Conservation (phyloP, 2,797 vertebrate genomes). For the Gymnopithys bicolor region DNA sequence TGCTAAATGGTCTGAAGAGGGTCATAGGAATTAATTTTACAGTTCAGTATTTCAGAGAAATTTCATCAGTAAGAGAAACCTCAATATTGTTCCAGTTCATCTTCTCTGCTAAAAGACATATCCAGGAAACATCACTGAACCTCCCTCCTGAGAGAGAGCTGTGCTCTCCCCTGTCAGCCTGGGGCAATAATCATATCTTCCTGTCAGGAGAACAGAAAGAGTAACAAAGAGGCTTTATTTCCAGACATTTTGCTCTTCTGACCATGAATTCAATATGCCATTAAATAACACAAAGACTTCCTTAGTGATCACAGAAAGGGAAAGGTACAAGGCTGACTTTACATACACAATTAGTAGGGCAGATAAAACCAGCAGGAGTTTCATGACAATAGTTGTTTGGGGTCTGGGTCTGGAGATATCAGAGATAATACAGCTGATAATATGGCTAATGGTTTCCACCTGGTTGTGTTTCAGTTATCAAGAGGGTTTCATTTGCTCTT, state of each 20-base stretch:
- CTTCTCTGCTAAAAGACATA: background rate
- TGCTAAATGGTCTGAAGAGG: background rate
- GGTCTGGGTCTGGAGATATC: background rate
- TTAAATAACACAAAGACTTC: background rate
- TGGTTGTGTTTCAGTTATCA: background rate
- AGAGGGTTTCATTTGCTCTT: background rate
- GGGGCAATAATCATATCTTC: background rate
- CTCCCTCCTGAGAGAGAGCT: background rate
- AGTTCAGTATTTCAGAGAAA: background rate
- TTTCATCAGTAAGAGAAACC: background rate
- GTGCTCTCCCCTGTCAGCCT: background rate
- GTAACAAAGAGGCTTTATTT: background rate
- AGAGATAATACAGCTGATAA: background rate
- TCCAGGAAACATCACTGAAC: background rate
- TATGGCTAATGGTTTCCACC: background rate
- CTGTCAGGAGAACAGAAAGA: background rate
- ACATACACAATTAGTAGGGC: constrained; percentile 9
- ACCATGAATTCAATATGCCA: background rate
- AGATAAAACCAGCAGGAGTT: background rate
- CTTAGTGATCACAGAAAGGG: background rate
- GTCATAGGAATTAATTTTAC: background rate
- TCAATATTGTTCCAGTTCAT: background rate
- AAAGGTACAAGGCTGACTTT: background rate
- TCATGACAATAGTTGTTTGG: background rate
- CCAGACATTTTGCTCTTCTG: background rate